A percentile compares a stretch with the other conserved stretches of the same genome.
Conservation (phyloP, 2,888 invertebrate species). For the Pimpla rufipes region DNA sequence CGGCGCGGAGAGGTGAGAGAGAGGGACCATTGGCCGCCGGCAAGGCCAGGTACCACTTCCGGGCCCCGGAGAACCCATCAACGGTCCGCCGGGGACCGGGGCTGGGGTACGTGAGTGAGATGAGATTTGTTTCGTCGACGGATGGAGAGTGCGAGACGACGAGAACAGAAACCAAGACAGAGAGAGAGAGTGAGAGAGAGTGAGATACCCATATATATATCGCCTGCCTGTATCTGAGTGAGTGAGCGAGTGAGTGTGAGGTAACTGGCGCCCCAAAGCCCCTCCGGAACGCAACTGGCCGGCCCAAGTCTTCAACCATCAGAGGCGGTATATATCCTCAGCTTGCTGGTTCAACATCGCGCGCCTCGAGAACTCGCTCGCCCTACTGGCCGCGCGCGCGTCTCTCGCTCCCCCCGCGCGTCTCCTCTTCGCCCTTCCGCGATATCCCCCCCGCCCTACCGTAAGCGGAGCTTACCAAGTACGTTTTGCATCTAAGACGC, state of each 20-base stretch:
- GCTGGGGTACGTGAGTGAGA: conserved; percentile 15
- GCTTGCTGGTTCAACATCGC: conserved; percentile 35
- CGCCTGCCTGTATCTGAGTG: too few species aligned
- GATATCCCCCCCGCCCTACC: conserved; percentile 62
- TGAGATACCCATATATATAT: too few species aligned
- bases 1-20: conserved; percentile 16
- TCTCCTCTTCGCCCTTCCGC: conserved; percentile 47
- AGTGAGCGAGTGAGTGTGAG: conserved; percentile 55
- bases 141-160: conserved; percentile 28
- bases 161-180: conserved; percentile 60
- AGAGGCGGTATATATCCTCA: conserved; percentile 42
- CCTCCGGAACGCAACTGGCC: conserved; percentile 70
- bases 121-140: conserved; percentile 43
- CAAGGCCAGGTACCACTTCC: conserved; percentile 75
- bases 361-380: conserved; percentile 50
- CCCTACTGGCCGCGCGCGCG: conserved; percentile 42
- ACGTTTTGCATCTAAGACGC: conserved; percentile 84
- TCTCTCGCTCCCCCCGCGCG: conserved; percentile 13
- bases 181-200: conserved; percentile 64
- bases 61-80: conserved; percentile 79
- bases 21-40: conserved; percentile 66
- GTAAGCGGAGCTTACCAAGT: conserved; percentile 82
- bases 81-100: conserved; percentile 63
- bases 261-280: conserved; percentile 39
- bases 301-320: conserved; percentile 71